A percentile compares a stretch with the other conserved stretches of the same genome.
Conservation (phyloP, 2,888 invertebrate genomes). For the Cantharis lateralis region DNA sequence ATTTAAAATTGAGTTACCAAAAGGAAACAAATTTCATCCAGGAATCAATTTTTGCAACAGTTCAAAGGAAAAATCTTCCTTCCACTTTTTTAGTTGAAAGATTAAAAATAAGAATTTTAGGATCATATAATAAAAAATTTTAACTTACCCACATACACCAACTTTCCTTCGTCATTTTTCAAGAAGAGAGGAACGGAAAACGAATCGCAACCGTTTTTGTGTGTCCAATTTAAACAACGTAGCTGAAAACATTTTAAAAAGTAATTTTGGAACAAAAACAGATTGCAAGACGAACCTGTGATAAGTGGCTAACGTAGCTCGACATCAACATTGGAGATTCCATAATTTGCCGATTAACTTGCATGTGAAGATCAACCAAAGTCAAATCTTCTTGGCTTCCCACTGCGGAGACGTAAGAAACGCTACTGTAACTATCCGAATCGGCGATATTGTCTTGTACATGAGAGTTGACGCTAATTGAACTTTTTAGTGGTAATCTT, state of each 20-base stretch:
- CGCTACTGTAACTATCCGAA: conserved; percentile 82
- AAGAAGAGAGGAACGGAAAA: conserved; percentile 82
- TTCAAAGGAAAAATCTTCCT: no score
- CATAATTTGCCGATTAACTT: conserved; percentile 84
- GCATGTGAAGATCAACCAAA: conserved; percentile 91
- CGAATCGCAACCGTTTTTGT: conserved; percentile 68
- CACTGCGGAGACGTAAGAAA: conserved; percentile 86
- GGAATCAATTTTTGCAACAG: no score
- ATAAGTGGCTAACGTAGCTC: conserved; percentile 89
- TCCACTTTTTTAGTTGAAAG: no score
- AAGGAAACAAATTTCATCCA: no score
- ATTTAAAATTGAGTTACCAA: no score
- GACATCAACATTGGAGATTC: conserved; percentile 94
- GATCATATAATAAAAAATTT: neutral
- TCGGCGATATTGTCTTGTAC: conserved; percentile 41
- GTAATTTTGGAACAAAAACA: neutral
- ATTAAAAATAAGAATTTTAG: no score
- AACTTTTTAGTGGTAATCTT: conserved; percentile 22
- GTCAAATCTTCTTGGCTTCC: conserved; percentile 93
- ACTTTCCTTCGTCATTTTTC: conserved; percentile 71
- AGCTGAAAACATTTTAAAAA: conserved; percentile 47
- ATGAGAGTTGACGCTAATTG: conserved; percentile 20
- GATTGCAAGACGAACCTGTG: conserved; percentile 65
- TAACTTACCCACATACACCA: conserved; percentile 72
- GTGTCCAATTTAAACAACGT: conserved; percentile 73